Evolutionary conservation across 2,113 vertebrate genomes (phyloP).

Genomic region (Sarotherodon lohbergeri): DNA sequence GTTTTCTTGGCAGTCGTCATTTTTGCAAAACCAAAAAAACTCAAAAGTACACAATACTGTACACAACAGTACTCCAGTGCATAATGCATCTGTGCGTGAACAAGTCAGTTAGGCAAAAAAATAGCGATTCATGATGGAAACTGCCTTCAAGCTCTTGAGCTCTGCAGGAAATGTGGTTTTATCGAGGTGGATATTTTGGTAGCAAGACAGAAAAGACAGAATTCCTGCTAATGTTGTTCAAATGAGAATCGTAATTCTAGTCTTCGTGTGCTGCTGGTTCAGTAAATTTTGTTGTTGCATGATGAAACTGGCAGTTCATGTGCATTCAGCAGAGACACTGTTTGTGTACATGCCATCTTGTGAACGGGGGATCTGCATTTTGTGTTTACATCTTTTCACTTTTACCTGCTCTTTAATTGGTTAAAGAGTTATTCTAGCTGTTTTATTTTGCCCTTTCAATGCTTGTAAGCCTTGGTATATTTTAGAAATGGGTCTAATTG

Average conservation of each 20-base stretch:
- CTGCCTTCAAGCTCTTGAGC: background rate
- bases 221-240: background rate
- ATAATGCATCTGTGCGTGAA: background rate
- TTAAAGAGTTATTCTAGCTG: background rate
- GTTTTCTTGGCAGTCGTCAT: background rate
- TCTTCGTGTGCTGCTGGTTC: background rate
- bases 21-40: background rate
- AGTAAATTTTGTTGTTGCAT: accelerated
- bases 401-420: background rate
- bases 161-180: background rate
- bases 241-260: background rate
- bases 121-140: background rate
- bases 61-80: background rate
- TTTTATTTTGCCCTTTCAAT: background rate
- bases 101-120: background rate
- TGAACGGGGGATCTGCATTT: background rate
- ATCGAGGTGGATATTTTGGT: background rate
- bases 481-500: background rate
- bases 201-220: background rate
- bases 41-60: background rate
- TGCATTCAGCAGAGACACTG: background rate
- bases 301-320: background rate
- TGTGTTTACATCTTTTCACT: background rate
- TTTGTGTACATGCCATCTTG: background rate
- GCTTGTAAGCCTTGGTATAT: background rate